Evolutionary conservation across 2,888 invertebrate genomes (phyloP), one percentile per base, ranked within the genome.

Genomic region (Drosophila seclusa): DNA sequence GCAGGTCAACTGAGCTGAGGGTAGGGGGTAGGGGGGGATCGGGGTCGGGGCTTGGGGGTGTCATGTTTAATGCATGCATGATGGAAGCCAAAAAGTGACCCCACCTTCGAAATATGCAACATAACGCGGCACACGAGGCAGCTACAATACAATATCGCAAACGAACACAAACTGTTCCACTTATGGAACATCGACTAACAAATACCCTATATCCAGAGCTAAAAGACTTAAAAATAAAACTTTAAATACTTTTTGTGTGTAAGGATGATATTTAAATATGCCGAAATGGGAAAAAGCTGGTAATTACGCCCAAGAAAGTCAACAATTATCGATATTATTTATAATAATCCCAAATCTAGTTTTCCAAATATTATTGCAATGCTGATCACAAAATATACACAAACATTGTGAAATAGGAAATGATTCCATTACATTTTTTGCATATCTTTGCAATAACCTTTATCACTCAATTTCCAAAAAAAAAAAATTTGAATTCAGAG

Each of bases 31-130:
- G 24, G 27, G 38, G 10, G 32, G 31, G 5, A 1, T 1, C 8
- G 36, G 4, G 16, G 18, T 1, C 34, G 60, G 4, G 13, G 45
- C 45, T 45, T 49, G 58, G 57, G 36, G 50, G 72, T 45, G 64
- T 68, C 76, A 85, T 83, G 86, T 85, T 88, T 87, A 85, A 85
- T 85, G 90, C 80, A 85, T 88, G 88, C 72, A 69, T 57, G 52
- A 68, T 64, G 73, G 67, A 76, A 87, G 81, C 83, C 83, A 86
- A 80, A 87, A 87, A 80, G 64, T 60, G 58, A 52, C 52, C 54
- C 55, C 36, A 50, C 69, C 66, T 62, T 40, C 40, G 70, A 64
- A 57, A 63, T 55, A 66, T 71, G 59, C 77, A 71, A 73, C 69
- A 78, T 29, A 78, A 68, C 38, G 74, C 27, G 18, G 45, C 77